A percentile compares a stretch with the other conserved stretches of the same genome.
phyloP scores from a whole-genome alignment of 2,888 invertebrate genomes.

The Tipula helvola region DNA sequence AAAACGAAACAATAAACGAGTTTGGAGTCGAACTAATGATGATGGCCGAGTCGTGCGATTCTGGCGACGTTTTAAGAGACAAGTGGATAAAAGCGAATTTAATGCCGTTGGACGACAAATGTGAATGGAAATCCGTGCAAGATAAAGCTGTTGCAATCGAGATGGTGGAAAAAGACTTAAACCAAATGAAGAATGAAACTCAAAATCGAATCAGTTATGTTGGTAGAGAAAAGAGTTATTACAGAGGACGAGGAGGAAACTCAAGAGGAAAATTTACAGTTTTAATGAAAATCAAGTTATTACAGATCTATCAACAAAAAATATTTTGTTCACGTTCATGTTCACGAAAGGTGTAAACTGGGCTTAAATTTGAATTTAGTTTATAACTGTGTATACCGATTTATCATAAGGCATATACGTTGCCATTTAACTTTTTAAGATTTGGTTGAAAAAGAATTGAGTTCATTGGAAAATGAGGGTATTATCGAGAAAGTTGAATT shows the following conservation, averaged over 20 bases:
- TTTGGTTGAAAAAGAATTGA: neutral
- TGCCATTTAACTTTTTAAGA: neutral
- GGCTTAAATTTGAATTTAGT: too few relatives aligned
- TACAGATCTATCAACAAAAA: too few relatives aligned
- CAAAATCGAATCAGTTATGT: neutral
- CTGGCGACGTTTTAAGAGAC: neutral
- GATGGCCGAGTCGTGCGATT: neutral
- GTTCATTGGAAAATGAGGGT: neutral
- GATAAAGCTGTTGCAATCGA: neutral
- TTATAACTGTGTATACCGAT: neutral
- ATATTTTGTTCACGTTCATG: too few relatives aligned
- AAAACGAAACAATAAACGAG: neutral
- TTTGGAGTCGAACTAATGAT: neutral
- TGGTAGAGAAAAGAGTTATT: neutral
- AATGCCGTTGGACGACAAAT: neutral
- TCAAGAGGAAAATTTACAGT: too few relatives aligned
- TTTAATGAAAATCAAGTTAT: too few relatives aligned
- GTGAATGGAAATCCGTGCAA: neutral
- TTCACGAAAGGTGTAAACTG: too few relatives aligned
- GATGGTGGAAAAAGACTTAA: neutral
- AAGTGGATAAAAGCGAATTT: neutral
- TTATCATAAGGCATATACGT: neutral
- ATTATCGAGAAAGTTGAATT: too few relatives aligned
- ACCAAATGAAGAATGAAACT: neutral
- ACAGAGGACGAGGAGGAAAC: too few relatives aligned